Base-by-base conservation (phyloP, 2,113 vertebrate species). In the Malaclemys terrapin region DNA sequence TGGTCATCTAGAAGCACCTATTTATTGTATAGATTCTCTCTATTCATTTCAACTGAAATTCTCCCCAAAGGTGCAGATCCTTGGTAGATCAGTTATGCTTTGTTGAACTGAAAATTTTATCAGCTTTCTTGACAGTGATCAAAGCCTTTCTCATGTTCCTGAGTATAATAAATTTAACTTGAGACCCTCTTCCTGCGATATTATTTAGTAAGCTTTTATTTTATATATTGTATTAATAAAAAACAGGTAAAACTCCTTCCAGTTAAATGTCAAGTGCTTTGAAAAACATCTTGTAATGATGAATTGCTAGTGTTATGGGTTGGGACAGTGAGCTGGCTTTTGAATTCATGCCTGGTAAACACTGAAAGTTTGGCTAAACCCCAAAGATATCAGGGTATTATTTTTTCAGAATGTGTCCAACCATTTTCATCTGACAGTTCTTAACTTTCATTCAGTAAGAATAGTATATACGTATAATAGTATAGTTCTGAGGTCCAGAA, bases 231-330 rank as follows among this genome's bases (percentile, higher is more conserved):
- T 11, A 38, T 72, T 95, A 5, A 95, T 86, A 69, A 83, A 89
- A 95, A 92, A 52, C 50, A 10, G 6, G 6, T 29, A 95, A 89
- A 90, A 1, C 9, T 47, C 27, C 79, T n/a, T 59, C 50, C 86
- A 97, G 35, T 87, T 95, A 81, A 49, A 82, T 22, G 81, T 54
- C 54, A 80, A 89, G 16, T 84, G 19, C 81, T 95, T 93, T 92
- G 62, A 95, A 93, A 53, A 87, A 89, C 80, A 85, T 83, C 27
- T 84, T 91, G 42, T 25, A 31, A 19, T 29, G 72, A 65, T 89
- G 72, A 94, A 50, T 95, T 96, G 96, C 96, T 96, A 89, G 91
- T 93, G 25, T 45, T 83, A 84, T 11, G 84, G 12, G 27, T 56
- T 89, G 78, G 86, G 57, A 82, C 79, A 92, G 78, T 89, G 65